A percentile compares a stretch with the other conserved stretches of the same genome.
phyloP scores from a whole-genome alignment of 2,113 vertebrate species.

The Tachysurus vachellii region DNA sequence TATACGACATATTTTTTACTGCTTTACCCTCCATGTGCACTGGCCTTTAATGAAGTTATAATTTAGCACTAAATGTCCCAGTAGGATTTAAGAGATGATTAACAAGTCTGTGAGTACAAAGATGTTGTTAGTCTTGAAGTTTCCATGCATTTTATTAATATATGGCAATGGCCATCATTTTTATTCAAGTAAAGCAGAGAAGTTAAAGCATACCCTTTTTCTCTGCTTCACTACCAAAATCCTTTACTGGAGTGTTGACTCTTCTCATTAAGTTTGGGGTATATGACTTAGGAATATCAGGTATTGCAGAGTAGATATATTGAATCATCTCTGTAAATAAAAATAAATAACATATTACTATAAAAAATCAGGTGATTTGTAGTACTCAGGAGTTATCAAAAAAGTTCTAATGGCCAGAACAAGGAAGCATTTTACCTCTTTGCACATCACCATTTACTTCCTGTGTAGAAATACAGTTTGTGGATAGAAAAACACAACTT shows the following conservation, averaged over 20 bases:
- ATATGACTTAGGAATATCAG: slow-evolving; percentile 77
- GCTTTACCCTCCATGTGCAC: not conserved
- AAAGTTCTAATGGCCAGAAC: slow-evolving; percentile 37
- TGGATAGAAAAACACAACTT: slow-evolving; percentile 56
- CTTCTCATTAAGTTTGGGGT: slow-evolving; percentile 70
- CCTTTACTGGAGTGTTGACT: slow-evolving; percentile 54
- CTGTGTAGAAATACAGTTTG: slow-evolving; percentile 76
- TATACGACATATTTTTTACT: not conserved
- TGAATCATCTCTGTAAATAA: slow-evolving; percentile 73
- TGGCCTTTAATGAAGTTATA: not conserved
- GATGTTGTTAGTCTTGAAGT: not conserved
- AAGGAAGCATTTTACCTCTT: slow-evolving; percentile 75
- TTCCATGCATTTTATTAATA: not conserved
- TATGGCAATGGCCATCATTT: not conserved
- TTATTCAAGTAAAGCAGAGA: slow-evolving; percentile 16
- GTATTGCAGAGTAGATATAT: slow-evolving; percentile 78
- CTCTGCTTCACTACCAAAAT: slow-evolving; percentile 70
- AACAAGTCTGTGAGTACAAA: not conserved
- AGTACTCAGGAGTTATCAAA: slow-evolving; percentile 35
- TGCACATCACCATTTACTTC: slow-evolving; percentile 77
- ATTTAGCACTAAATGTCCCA: slow-evolving; percentile 2
- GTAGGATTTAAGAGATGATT: not conserved
- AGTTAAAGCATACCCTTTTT: slow-evolving; percentile 80
- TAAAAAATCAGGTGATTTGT: slow-evolving; percentile 34
- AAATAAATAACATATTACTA: not conserved